Percentiles rank a stretch among this genome's conserved stretches.
Evolutionary conservation across 2,113 vertebrate genomes (phyloP).

Genomic region (Raphicerus campestris): DNA sequence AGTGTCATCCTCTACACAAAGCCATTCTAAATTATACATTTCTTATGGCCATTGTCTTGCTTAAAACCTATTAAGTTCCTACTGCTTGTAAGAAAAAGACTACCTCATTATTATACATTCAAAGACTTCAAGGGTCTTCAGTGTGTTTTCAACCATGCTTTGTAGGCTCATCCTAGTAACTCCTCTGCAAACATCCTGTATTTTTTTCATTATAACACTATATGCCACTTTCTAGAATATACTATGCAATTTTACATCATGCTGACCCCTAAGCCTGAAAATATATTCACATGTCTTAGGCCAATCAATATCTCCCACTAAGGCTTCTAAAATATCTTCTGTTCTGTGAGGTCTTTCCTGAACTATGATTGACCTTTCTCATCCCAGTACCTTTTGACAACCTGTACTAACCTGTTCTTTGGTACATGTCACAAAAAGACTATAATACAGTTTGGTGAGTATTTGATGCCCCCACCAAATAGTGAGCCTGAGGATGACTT

Average conservation of each 20-base stretch:
- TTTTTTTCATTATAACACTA: neutral
- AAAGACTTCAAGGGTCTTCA: neutral
- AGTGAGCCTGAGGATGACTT: neutral
- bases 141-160: neutral
- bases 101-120: neutral
- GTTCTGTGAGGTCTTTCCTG: neutral
- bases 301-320: neutral
- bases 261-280: neutral
- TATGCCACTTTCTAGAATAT: neutral
- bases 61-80: neutral
- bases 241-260: neutral
- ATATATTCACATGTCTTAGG: neutral
- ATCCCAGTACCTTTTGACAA: neutral
- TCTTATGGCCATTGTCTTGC: neutral
- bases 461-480: neutral
- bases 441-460: neutral
- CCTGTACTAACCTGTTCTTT: neutral
- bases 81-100: neutral
- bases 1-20: neutral
- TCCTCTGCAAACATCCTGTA: neutral
- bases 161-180: neutral
- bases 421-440: no score
- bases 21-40: neutral
- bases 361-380: neutral
- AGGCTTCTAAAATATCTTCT: neutral